A percentile compares a stretch with the other conserved stretches of the same genome.
Conservation (phyloP, 2,888 invertebrate genomes). For the Scaptomyza tumidula region DNA sequence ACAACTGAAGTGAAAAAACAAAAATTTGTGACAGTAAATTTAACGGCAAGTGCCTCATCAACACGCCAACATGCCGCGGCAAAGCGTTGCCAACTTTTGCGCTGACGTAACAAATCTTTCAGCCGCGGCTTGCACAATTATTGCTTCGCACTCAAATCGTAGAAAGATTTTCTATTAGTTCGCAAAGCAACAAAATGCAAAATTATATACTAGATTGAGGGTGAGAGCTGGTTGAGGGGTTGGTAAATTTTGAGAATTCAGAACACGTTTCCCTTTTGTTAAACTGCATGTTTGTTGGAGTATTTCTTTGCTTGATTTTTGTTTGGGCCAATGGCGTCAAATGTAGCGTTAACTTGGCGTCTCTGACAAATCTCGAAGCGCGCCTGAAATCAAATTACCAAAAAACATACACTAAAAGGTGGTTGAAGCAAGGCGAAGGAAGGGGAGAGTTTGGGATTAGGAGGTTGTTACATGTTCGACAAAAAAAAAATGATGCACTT, state of each 20-base stretch:
- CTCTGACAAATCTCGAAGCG: slow-evolving; percentile 60
- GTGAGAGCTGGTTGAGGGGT: background rate
- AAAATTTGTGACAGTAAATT: slow-evolving; percentile 72
- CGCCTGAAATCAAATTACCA: slow-evolving; percentile 72
- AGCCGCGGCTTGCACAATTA: slow-evolving; percentile 33
- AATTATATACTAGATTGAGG: slow-evolving; percentile 27
- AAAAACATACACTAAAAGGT: slow-evolving; percentile 30
- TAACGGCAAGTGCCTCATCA: slow-evolving; percentile 66
- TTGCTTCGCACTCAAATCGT: slow-evolving; percentile 44
- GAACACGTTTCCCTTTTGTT: slow-evolving; percentile 58
- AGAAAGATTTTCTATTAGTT: slow-evolving; percentile 70
- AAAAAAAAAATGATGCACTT: slow-evolving; percentile 64
- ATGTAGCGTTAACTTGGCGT: slow-evolving; percentile 73
- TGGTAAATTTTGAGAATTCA: slow-evolving; percentile 57
- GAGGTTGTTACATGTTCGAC: slow-evolving; percentile 50
- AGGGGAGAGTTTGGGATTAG: background rate
- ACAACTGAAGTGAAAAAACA: slow-evolving; percentile 6
- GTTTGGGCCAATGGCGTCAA: slow-evolving; percentile 56
- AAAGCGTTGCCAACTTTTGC: slow-evolving; percentile 4
- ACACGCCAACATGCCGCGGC: slow-evolving; percentile 16
- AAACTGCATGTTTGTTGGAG: background rate
- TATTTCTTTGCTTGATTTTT: slow-evolving; percentile 33
- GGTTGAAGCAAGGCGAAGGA: background rate
- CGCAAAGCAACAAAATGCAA: slow-evolving; percentile 64
- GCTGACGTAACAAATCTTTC: slow-evolving; percentile 44